phyloP scores from a whole-genome alignment of 1,140 invertebrate species.

The Dryas iulia region DNA sequence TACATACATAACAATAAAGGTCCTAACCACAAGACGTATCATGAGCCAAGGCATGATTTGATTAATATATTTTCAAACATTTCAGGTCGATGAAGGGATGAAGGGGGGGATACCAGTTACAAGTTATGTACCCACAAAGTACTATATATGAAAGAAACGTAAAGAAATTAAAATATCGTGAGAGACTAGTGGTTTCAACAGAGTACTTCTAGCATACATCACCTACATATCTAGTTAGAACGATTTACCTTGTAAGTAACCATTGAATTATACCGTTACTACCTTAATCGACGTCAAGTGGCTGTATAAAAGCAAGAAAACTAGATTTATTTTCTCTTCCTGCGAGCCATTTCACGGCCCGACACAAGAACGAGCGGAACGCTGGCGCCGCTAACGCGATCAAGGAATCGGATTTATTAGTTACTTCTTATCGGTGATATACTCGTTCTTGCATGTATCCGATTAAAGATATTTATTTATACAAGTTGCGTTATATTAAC shows the following conservation, averaged over 20 bases:
- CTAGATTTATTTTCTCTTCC: constrained; percentile 34
- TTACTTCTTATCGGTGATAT: constrained; percentile 51
- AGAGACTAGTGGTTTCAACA: neutral
- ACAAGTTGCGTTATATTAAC: neutral
- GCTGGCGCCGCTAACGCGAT: constrained; percentile 63
- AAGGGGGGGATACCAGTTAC: no score
- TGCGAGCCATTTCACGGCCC: constrained; percentile 30
- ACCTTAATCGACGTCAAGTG: constrained; percentile 23
- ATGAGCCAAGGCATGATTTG: no score
- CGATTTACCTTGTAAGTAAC: constrained; percentile 8
- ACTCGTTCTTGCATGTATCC: constrained; percentile 46
- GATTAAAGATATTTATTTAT: constrained; percentile 33
- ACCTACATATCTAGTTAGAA: neutral
- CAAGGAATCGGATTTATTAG: constrained; percentile 55
- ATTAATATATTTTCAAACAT: no score
- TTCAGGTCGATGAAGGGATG: no score
- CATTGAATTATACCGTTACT: constrained; percentile 24
- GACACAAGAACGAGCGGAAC: constrained; percentile 46
- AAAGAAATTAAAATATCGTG: neutral
- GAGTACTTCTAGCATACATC: neutral
- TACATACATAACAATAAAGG: no score
- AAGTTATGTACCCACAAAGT: no score
- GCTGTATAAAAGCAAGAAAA: constrained; percentile 30
- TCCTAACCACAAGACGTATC: no score
- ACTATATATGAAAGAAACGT: neutral